Evolutionary conservation across 2,888 invertebrate species (phyloP).

Genomic region (Aleiodes testaceus): DNA sequence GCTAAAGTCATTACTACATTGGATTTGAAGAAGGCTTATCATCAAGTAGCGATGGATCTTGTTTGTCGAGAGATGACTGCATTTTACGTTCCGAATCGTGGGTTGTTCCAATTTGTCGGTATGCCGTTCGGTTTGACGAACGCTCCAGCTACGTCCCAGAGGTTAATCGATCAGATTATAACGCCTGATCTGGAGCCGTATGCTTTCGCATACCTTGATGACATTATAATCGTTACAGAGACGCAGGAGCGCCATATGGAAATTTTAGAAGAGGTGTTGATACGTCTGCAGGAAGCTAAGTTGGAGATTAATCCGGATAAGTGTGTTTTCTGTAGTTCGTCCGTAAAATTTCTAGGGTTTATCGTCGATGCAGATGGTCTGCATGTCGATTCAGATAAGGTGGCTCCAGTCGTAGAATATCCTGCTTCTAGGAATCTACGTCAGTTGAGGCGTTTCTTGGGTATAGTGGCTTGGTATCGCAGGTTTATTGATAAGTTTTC

Average conservation of each 20-base stretch:
- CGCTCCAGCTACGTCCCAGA: constrained; percentile 50
- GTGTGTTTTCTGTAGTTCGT: constrained; percentile 36
- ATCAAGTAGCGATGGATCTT: constrained; percentile 56
- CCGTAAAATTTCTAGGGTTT: constrained; percentile 39
- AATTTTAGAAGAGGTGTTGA: not conserved
- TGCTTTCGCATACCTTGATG: too few relatives aligned
- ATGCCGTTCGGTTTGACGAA: constrained; percentile 58
- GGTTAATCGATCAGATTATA: not conserved
- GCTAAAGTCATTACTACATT: constrained; percentile 59
- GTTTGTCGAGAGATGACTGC: constrained; percentile 54
- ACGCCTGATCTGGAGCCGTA: constrained; percentile 11
- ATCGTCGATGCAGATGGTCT: constrained; percentile 21
- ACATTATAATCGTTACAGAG: too few relatives aligned
- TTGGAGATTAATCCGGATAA: constrained; percentile 38
- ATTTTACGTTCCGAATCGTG: constrained; percentile 56
- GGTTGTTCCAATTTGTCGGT: constrained; percentile 56
- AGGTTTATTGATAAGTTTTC: constrained; percentile 52
- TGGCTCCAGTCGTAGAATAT: constrained; percentile 15
- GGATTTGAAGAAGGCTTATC: constrained; percentile 60
- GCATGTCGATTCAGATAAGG: constrained; percentile 33
- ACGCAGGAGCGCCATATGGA: not conserved
- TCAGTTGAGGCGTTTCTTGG: constrained; percentile 34
- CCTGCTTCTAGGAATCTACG: constrained; percentile 14
- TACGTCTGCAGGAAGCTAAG: not conserved
- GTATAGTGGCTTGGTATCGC: constrained; percentile 36